A percentile compares a stretch with the other conserved stretches of the same genome.
Conservation (phyloP, 1,140 invertebrate genomes). For the Teleopsis dalmanni region DNA sequence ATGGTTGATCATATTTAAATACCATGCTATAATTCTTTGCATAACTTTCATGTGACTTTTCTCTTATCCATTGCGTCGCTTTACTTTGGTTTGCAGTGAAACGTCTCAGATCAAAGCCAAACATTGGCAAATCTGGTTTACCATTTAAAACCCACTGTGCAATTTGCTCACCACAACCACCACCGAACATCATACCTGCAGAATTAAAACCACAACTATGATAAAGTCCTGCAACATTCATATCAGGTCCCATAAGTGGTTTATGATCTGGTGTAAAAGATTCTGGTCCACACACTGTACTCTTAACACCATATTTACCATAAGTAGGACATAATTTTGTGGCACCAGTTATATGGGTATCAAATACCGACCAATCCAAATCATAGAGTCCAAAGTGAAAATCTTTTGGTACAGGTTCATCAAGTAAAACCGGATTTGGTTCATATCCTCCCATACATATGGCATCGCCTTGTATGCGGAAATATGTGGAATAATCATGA, state of each 20-base stretch:
- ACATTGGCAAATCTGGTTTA: constrained; percentile 76
- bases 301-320: constrained; percentile 68
- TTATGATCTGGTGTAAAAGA: constrained; percentile 87
- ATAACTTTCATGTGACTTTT: constrained; percentile 79
- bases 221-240: constrained; percentile 51
- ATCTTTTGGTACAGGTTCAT: constrained; percentile 66
- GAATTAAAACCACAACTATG: constrained; percentile 85
- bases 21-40: constrained; percentile 78
- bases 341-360: constrained; percentile 64
- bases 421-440: constrained; percentile 69
- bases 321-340: constrained; percentile 65
- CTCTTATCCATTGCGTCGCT: constrained; percentile 64
- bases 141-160: constrained; percentile 77
- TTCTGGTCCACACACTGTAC: constrained; percentile 77
- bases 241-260: constrained; percentile 58
- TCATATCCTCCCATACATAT: constrained; percentile 84
- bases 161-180: constrained; percentile 74
- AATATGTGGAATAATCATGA: constrained; percentile 76
- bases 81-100: constrained; percentile 64
- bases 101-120: constrained; percentile 70
- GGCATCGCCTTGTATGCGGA: constrained; percentile 73
- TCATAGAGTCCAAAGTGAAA: constrained; percentile 79
- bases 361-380: constrained; percentile 77
- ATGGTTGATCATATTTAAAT: constrained; percentile 75
- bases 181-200: constrained; percentile 82